These are phyloP conservation scores for Limnothrissa miodon DNA, from an alignment of 2,113 vertebrate genomes.

Conservation along the genomic window DNA sequence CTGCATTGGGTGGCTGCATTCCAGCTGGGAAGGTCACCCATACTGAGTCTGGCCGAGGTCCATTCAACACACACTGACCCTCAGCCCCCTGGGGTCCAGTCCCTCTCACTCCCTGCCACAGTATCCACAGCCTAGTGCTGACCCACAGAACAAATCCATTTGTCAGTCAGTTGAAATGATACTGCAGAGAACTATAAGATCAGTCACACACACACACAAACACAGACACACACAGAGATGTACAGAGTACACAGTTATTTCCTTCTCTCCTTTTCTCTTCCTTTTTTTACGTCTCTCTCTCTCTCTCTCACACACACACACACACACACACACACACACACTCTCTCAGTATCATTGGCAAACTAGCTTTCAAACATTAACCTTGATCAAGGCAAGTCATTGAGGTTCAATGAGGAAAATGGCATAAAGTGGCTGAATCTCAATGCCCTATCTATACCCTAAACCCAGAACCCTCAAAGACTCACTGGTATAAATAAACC, in stretches of 20 bases:
- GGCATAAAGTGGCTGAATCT: neutral
- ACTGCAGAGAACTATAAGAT: neutral
- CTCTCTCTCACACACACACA: neutral
- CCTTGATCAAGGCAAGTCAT: neutral
- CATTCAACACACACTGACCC: constrained; percentile 43
- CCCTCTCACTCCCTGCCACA: neutral
- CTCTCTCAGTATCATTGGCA: neutral
- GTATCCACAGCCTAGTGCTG: neutral
- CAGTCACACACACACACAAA: neutral
- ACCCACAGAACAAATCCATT: neutral
- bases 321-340: neutral
- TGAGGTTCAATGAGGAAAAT: neutral
- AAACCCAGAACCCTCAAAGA: too few relatives aligned
- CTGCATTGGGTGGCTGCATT: constrained; percentile 19
- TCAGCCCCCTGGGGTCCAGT: neutral
- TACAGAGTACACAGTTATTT: neutral
- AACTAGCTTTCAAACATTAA: neutral
- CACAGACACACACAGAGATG: too few relatives aligned
- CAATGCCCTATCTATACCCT: too few relatives aligned
- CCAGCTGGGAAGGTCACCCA: constrained; percentile 64
- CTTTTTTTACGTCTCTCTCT: neutral
- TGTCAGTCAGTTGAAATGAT: neutral
- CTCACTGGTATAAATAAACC: too few relatives aligned
- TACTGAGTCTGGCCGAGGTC: constrained; percentile 46
- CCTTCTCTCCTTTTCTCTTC: neutral